These are phyloP conservation scores for Sphaeramia orbicularis DNA, from an alignment of 2,797 vertebrate genomes.

Conservation along the genomic window DNA sequence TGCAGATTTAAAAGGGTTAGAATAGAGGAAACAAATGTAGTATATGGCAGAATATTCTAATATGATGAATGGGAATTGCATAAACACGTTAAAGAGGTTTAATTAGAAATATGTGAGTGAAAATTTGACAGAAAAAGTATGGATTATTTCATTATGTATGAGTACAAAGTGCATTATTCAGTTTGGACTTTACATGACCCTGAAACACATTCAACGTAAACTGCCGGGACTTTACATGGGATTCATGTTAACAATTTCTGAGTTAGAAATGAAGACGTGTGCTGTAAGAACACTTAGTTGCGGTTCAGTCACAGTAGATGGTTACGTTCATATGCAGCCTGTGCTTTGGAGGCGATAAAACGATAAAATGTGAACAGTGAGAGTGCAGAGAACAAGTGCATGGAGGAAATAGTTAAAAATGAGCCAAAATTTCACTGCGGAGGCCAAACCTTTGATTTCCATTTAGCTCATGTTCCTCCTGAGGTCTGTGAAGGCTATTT, in stretches of 20 bases:
- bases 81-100: constrained; percentile 3
- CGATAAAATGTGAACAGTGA: neutral
- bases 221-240: neutral
- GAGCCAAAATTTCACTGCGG: constrained; percentile 47
- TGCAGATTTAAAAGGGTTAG: constrained; percentile 9
- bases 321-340: neutral
- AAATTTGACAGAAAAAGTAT: neutral
- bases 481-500: constrained; percentile 67
- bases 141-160: neutral
- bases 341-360: neutral
- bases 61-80: neutral
- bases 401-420: constrained; percentile 50
- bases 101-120: constrained; percentile 2
- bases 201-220: neutral
- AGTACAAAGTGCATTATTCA: neutral
- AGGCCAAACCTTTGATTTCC: constrained; percentile 64
- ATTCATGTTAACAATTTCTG: neutral
- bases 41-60: constrained; percentile 3
- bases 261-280: constrained; percentile 1
- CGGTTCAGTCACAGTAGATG: neutral
- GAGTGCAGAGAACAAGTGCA: neutral
- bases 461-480: constrained; percentile 63
- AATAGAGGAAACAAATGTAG: neutral
- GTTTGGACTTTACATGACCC: neutral
- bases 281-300: neutral